Base-by-base conservation (phyloP, 2,797 vertebrate genomes). In the Coranthus polyacanthus region DNA sequence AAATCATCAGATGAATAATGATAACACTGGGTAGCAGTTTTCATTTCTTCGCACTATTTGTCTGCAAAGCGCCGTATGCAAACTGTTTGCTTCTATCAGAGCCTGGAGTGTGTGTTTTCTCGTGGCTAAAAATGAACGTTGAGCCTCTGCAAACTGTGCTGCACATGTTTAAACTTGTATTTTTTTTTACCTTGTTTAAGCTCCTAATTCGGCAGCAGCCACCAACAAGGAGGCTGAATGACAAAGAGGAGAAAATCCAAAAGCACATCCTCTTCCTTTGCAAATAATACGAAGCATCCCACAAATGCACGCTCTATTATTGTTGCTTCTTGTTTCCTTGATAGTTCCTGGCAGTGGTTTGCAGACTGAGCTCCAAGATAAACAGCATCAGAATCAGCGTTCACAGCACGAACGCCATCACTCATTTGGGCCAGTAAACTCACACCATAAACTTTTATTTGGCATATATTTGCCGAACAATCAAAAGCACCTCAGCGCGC, bases 1-100 rank as follows among this genome's bases (percentile, higher is more conserved):
- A 92, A 92, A 89, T 91, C 87, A 89, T 84, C 82, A 82, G 88
- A 93, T 92, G 88, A 81, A 82, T 86, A 85, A 89, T 82, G 89
- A 86, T 83, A 88, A 84, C 78, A 44, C 72, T 12, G 55, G 41
- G 43, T 17, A 72, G 74, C 67, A 61, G 50, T 75, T 85, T 78
- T 85, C 76, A 80, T 83, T 82, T 80, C 72, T 80, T 49, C 2
- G n/a, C 59, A 61, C 78, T 49, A 69, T 87, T 85, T 83, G 60
- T 82, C 80, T 83, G 64, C 73, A 75, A 53, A 83, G 61, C 10
- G 9, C 45, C 11, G 15, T 67, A 61, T 79, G 71, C 82, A 79
- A 73, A 85, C 77, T 41, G 65, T 78, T 90, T 78, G 68, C 79
- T 84, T 83, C 68, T 67, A 32, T 72, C 69, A 43, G 44, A 12